phyloP scores from a whole-genome alignment of 2,888 invertebrate genomes.

The Drosophila barbarae region DNA sequence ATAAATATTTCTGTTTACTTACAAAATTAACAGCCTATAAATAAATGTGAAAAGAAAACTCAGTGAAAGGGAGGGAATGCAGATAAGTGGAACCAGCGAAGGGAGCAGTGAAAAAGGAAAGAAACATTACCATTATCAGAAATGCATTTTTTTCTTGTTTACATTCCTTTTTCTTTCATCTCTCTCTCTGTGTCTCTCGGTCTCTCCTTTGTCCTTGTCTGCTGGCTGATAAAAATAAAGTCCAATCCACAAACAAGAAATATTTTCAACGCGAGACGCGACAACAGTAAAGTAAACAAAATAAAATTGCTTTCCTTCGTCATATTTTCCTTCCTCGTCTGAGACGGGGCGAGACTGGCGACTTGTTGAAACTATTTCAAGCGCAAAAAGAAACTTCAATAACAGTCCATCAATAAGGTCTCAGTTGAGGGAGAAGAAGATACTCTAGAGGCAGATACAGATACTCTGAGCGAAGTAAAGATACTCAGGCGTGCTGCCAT shows the following conservation, averaged over 20 bases:
- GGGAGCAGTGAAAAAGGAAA: slow-evolving; percentile 15
- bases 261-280: slow-evolving; percentile 47
- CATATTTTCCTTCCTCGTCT: slow-evolving; percentile 20
- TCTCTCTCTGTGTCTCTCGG: not conserved
- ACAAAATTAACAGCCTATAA: slow-evolving; percentile 65
- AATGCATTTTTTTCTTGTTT: slow-evolving; percentile 42
- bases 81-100: slow-evolving; percentile 23
- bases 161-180: slow-evolving; percentile 19
- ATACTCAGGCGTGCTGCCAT: slow-evolving; percentile 6
- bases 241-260: slow-evolving; percentile 59
- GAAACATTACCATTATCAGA: slow-evolving; percentile 37
- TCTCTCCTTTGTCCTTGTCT: slow-evolving; percentile 25
- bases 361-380: slow-evolving; percentile 64
- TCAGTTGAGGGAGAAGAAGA: not conserved
- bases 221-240: slow-evolving; percentile 62
- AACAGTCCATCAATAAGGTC: slow-evolving; percentile 19
- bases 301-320: slow-evolving; percentile 37
- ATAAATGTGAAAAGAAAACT: slow-evolving; percentile 42
- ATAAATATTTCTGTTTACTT: slow-evolving; percentile 60
- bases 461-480: slow-evolving; percentile 2
- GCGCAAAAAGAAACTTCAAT: slow-evolving; percentile 48
- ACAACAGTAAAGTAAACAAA: slow-evolving; percentile 57
- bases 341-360: slow-evolving; percentile 27
- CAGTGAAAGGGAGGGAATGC: slow-evolving; percentile 4
- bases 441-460: slow-evolving; percentile 4